phyloP scores from a whole-genome alignment of 2,113 vertebrate species.

The Microtus montanus region DNA sequence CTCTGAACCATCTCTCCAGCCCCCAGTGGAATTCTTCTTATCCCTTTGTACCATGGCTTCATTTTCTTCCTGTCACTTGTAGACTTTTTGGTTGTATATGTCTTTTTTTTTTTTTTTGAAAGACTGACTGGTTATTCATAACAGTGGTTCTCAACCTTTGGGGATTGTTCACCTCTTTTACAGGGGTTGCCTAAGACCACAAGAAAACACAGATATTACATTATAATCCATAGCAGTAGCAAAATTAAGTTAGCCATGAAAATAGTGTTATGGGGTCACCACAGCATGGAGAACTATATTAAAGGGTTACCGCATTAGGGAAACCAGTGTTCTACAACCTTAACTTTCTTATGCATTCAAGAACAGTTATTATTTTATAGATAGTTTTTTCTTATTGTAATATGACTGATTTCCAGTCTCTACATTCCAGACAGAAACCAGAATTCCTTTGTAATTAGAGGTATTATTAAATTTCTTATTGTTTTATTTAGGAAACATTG shows the following conservation, averaged over 20 bases:
- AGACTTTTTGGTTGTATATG: background rate
- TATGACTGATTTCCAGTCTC: background rate
- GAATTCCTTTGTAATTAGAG: constrained; percentile 39
- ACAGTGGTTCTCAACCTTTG: background rate
- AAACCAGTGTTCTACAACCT: background rate
- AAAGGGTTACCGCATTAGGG: background rate
- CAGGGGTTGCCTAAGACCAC: background rate
- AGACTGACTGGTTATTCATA: background rate
- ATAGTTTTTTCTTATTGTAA: constrained; percentile 9
- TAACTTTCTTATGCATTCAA: constrained; percentile 21
- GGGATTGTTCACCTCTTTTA: background rate
- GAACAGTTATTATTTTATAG: background rate
- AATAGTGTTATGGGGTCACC: background rate
- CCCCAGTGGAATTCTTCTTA: background rate
- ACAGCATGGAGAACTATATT: background rate
- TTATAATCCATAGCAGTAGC: background rate
- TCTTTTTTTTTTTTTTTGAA: background rate
- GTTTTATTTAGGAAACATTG: constrained; percentile 55
- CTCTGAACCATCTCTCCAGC: no score
- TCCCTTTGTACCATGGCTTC: background rate
- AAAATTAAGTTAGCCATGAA: background rate
- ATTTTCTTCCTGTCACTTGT: background rate
- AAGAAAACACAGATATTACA: background rate
- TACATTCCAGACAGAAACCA: constrained; percentile 8
- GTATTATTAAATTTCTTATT: constrained; percentile 5